These are phyloP conservation scores for Lepisosteus osseus DNA, from an alignment of 2,113 vertebrate genomes.

Conservation along the genomic window DNA sequence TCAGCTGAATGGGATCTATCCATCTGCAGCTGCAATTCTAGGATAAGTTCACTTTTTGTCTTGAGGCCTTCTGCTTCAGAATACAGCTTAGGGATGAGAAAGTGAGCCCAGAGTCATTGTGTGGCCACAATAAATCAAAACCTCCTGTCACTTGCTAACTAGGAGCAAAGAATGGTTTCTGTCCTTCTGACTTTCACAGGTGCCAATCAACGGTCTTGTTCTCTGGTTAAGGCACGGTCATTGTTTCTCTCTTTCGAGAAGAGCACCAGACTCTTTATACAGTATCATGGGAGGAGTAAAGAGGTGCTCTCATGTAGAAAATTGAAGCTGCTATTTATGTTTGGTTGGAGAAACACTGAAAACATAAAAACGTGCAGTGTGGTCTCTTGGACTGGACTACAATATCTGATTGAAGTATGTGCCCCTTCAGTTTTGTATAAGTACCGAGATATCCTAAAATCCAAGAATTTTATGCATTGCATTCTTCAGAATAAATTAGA, in stretches of 20 bases:
- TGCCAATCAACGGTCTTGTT: constrained; percentile 8
- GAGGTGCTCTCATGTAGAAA: neutral
- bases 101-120: neutral
- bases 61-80: neutral
- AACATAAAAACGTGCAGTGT: neutral
- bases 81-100: neutral
- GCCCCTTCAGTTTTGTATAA: no score
- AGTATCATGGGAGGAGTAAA: neutral
- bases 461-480: no score
- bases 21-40: neutral
- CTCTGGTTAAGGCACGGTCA: neutral
- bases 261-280: neutral
- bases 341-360: neutral
- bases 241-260: neutral
- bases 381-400: no score
- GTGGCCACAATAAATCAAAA: constrained; percentile 5
- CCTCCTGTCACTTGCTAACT: neutral
- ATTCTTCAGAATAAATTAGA: no score
- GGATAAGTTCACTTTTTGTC: neutral
- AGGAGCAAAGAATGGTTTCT: neutral
- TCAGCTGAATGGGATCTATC: neutral
- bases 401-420: no score
- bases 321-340: neutral
- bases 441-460: no score
- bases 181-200: neutral